Evolutionary conservation across 2,888 invertebrate species (phyloP).

Genomic region (Teleogryllus oceanicus): DNA sequence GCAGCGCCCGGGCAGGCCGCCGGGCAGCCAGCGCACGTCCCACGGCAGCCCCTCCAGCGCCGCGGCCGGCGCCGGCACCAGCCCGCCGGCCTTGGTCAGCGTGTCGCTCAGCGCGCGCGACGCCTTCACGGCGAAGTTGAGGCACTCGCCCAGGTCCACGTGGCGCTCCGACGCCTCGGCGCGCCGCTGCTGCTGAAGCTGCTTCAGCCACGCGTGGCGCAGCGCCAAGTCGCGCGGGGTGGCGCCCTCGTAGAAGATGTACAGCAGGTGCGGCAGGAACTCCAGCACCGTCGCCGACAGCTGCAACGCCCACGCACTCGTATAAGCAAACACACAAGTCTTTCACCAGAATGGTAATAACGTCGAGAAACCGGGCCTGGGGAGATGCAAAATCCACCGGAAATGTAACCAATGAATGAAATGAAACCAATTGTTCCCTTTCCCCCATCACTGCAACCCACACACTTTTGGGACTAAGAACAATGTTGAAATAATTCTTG

Average conservation of each 20-base stretch:
- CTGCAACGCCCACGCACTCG: neutral
- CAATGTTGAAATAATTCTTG: too few species aligned
- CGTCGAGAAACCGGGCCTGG: too few species aligned
- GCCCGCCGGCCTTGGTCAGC: neutral
- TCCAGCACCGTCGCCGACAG: constrained; percentile 25
- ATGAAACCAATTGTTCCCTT: too few species aligned
- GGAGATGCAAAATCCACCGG: too few species aligned
- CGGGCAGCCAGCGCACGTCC: constrained; percentile 40
- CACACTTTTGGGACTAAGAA: too few species aligned
- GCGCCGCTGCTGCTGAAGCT: constrained; percentile 31
- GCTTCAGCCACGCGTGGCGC: constrained; percentile 43
- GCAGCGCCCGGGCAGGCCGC: constrained; percentile 46
- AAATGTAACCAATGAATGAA: too few species aligned
- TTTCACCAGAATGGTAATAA: too few species aligned
- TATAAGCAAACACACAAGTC: too few species aligned
- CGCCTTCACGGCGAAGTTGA: neutral
- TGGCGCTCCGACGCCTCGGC: neutral
- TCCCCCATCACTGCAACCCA: too few species aligned
- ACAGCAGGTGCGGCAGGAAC: constrained; percentile 45
- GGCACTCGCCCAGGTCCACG: neutral
- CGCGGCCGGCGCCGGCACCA: neutral
- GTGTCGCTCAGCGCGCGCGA: constrained; percentile 19
- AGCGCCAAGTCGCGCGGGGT: constrained; percentile 45
- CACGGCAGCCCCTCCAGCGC: constrained; percentile 39
- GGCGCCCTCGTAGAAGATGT: constrained; percentile 49